These are phyloP conservation scores for Clostera curtula DNA, from an alignment of 2,888 invertebrate genomes.

Conservation along the genomic window DNA sequence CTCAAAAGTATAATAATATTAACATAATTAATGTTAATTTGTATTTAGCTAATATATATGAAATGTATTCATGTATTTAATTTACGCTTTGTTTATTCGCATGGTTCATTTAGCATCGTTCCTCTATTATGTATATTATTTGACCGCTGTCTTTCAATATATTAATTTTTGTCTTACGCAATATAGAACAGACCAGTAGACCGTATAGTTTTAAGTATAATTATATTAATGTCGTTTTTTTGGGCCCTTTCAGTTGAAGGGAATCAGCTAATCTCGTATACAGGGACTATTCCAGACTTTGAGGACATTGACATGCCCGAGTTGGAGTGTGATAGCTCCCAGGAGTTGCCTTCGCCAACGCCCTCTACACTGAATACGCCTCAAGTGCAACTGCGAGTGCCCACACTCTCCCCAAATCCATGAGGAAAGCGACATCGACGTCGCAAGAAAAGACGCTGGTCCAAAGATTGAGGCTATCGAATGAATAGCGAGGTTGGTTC, in stretches of 20 bases:
- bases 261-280: slow-evolving; percentile 73
- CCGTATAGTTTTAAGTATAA: too few relatives aligned
- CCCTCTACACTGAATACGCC: slow-evolving; percentile 60
- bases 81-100: too few relatives aligned
- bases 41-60: too few relatives aligned
- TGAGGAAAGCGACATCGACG: slow-evolving; percentile 28
- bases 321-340: slow-evolving; percentile 49
- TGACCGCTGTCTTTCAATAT: too few relatives aligned
- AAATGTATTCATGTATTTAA: too few relatives aligned
- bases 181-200: too few relatives aligned
- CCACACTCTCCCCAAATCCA: slow-evolving; percentile 41
- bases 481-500: slow-evolving; percentile 1
- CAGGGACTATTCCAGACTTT: slow-evolving; percentile 72
- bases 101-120: too few relatives aligned
- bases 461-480: slow-evolving; percentile 8
- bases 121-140: too few relatives aligned
- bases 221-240: slow-evolving; percentile 20
- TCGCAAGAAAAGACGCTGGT: slow-evolving; percentile 19
- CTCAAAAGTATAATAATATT: too few relatives aligned
- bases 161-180: too few relatives aligned
- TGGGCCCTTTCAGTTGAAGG: slow-evolving; percentile 67
- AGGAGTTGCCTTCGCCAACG: slow-evolving; percentile 39
- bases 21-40: too few relatives aligned
- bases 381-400: slow-evolving; percentile 44
- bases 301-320: slow-evolving; percentile 63